Evolutionary conservation across 2,797 vertebrate species (phyloP).

Genomic region (Margarornis squamiger): DNA sequence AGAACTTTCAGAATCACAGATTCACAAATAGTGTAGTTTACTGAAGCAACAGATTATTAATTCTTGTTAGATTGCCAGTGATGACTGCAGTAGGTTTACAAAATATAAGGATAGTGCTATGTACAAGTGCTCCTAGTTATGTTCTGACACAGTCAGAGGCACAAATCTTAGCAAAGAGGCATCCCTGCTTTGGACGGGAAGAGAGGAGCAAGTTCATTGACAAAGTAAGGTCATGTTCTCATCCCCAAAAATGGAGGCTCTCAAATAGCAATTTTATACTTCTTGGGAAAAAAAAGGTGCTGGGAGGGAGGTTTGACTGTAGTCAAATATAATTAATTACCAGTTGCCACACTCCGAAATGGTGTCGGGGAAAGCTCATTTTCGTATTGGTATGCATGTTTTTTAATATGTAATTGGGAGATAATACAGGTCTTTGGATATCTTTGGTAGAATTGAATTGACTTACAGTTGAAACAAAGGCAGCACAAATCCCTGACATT

Average conservation of each 20-base stretch:
- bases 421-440: not conserved
- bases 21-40: not conserved
- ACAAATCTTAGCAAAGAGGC: not conserved
- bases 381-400: not conserved
- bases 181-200: not conserved
- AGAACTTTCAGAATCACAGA: not conserved
- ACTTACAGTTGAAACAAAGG: not conserved
- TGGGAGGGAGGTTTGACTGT: not conserved
- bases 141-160: rapidly evolving
- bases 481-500: not conserved
- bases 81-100: not conserved
- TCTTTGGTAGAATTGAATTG: not conserved
- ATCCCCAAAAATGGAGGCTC: not conserved
- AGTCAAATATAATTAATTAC: not conserved
- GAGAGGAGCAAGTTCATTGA: not conserved
- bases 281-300: not conserved
- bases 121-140: not conserved
- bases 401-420: not conserved
- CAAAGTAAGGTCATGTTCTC: not conserved
- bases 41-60: not conserved
- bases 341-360: not conserved
- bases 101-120: not conserved
- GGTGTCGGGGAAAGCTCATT: not conserved
- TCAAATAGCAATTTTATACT: not conserved
- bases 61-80: not conserved